Conservation (phyloP, 2,797 vertebrate genomes). For the Glossophaga mutica region DNA sequence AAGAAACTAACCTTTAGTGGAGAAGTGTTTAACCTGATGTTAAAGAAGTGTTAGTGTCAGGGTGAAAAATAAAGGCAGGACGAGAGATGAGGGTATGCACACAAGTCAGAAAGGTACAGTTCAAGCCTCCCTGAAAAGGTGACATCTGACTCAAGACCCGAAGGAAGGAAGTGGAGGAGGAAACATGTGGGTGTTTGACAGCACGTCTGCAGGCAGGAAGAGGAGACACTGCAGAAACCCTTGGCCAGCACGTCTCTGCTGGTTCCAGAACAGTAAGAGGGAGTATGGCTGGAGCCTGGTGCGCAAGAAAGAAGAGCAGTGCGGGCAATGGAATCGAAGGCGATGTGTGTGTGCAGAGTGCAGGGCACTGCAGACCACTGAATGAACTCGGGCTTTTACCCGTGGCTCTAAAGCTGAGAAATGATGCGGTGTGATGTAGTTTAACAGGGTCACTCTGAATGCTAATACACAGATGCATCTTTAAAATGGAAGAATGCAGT, state of each 20-base stretch:
- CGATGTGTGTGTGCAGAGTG: background rate
- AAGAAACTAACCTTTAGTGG: background rate
- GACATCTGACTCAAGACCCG: background rate
- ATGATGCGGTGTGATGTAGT: background rate
- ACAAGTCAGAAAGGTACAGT: background rate
- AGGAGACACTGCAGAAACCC: background rate
- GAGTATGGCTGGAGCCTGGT: background rate
- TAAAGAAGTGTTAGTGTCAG: background rate
- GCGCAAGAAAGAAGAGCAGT: background rate
- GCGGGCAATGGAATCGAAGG: background rate
- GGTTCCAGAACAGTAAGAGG: background rate
- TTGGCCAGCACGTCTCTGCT: background rate
- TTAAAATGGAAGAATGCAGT: background rate
- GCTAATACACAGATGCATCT: background rate
- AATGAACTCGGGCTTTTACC: background rate
- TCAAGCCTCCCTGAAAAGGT: background rate
- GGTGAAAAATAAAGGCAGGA: background rate
- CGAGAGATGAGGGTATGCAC: too few relatives aligned
- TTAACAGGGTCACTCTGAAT: background rate
- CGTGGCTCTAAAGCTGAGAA: background rate
- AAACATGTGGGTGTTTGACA: too few relatives aligned
- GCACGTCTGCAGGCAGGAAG: too few relatives aligned
- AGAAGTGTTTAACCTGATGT: background rate
- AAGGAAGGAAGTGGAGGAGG: background rate
- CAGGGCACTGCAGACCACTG: background rate